Evolutionary conservation across 2,888 invertebrate species (phyloP), one percentile per base, ranked within the genome.

Genomic region (Cordilura impudica): DNA sequence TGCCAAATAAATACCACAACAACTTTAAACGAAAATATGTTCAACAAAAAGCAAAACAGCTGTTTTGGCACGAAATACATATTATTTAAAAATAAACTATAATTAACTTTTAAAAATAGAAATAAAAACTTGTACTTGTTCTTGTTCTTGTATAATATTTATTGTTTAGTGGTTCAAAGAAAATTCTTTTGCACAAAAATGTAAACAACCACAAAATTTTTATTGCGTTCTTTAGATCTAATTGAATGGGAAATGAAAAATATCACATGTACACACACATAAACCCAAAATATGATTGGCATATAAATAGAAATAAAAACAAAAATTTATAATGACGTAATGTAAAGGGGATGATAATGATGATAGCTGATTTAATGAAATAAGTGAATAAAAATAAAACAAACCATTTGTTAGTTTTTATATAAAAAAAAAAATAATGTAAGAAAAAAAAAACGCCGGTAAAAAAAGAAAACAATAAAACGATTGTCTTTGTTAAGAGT

Each of bases 221-320:
- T 12, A 67, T 21, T 10, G 10, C 19, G 8, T 67, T 54, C 43
- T 45, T 45, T 47, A 47, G 56, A 67, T 67, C 45, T n/a, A 63
- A n/a, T 54, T 26, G 26, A 26, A 26, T n/a, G n/a, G 26, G 26
- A 26, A 26, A 26, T 3, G 26, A 26, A 26, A 26, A 26, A 26
- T 26, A 6, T 26, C 4, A 26, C 26, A 26, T 26, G 26, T 26
- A 26, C 26, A 26, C 3, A 26, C 26, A 6, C 6, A 26, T 26
- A 26, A 4, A 3, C 2, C n/a, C 51, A 65, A 65, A 53, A 66
- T 53, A 66, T 47, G 56, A 56, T 56, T 67, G 56, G 45, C 67
- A 58, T 58, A 58, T 47, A 69, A 31, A 10, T 14, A 8, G 31
- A 19, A 18, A 56, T 14, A 35, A 18, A 58, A 23, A 58, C n/a